Conservation (phyloP, 2,797 vertebrate genomes). For the Stomatorhinus walkeri region DNA sequence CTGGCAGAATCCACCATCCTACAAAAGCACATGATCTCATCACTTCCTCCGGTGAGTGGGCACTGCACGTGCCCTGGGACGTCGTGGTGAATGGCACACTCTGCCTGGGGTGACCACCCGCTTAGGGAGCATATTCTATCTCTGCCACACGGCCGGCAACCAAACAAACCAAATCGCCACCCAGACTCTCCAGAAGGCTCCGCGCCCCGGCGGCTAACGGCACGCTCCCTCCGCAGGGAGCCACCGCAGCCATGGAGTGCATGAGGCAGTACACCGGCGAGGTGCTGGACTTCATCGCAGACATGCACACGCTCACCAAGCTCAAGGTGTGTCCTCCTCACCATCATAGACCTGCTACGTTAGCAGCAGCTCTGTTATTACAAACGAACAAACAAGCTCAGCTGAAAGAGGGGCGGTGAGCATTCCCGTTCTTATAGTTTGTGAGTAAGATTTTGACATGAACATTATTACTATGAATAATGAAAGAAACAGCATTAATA, state of each 20-base stretch:
- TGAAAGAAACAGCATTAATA: neutral
- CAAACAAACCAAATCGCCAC: neutral
- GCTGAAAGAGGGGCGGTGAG: neutral
- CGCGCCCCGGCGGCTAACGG: neutral
- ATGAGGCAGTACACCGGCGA: conserved; percentile 90
- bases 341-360: neutral
- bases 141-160: neutral
- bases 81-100: neutral
- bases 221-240: conserved; percentile 65
- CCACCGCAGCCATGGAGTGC: conserved; percentile 96
- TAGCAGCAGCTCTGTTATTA: neutral
- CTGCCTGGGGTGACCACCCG: neutral
- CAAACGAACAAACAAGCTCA: neutral
- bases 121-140: neutral
- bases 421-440: neutral
- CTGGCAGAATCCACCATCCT: conserved; percentile 95
- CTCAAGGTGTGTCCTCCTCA: conserved; percentile 72
- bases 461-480: neutral
- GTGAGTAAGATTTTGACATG: neutral
- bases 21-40: conserved; percentile 95
- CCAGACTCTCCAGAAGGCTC: neutral
- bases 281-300: conserved; percentile 93
- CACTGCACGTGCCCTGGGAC: neutral
- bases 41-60: conserved; percentile 81
- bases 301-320: conserved; percentile 97